Percentiles rank a stretch among this genome's conserved stretches.
phyloP scores from a whole-genome alignment of 2,113 vertebrate genomes.

The Manacus vitellinus region DNA sequence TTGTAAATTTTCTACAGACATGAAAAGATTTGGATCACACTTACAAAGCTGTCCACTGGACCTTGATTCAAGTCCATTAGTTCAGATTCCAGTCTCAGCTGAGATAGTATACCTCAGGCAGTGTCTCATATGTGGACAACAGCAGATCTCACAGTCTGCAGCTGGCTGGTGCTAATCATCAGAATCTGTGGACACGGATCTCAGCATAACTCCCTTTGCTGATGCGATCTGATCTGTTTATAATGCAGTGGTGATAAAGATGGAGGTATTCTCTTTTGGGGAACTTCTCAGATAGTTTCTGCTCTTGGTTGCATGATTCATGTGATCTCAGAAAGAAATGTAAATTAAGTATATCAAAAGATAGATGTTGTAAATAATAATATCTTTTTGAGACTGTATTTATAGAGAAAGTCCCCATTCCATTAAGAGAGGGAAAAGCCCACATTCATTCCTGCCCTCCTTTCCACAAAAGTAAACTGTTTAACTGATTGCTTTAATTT shows the following conservation, averaged over 20 bases:
- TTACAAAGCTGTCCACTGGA: not conserved
- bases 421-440: not conserved
- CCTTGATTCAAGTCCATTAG: not conserved
- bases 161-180: not conserved
- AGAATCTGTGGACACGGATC: not conserved
- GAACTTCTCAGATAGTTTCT: not conserved
- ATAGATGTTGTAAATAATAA: not conserved
- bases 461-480: not conserved
- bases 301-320: not conserved
- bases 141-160: not conserved
- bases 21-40: not conserved
- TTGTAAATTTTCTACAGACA: not conserved
- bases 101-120: not conserved
- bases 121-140: not conserved
- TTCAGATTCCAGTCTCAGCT: constrained; percentile 8
- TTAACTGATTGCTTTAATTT: not conserved
- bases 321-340: not conserved
- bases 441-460: not conserved
- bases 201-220: not conserved
- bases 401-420: not conserved
- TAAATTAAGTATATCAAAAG: not conserved
- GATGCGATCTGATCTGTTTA: not conserved
- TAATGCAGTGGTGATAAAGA: not conserved
- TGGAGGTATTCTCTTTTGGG: not conserved
- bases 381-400: not conserved